Conservation (phyloP, 2,888 invertebrate genomes). For the Drosophila melanosoma region DNA sequence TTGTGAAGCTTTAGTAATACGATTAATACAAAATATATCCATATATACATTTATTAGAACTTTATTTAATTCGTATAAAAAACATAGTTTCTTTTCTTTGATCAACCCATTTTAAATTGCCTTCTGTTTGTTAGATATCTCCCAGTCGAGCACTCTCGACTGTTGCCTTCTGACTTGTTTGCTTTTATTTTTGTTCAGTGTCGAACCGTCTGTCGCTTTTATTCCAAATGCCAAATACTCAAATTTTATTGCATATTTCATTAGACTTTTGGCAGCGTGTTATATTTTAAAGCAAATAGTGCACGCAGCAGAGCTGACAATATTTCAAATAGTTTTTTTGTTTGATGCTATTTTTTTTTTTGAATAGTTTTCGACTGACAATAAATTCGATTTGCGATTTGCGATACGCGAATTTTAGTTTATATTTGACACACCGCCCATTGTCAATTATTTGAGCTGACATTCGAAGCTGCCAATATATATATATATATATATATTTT, state of each 20-base stretch:
- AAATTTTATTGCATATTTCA: slow-evolving; percentile 81
- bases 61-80: neutral
- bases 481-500: no score
- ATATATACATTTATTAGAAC: neutral
- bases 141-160: neutral
- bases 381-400: slow-evolving; percentile 77
- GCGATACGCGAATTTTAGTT: slow-evolving; percentile 43
- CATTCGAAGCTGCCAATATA: slow-evolving; percentile 28
- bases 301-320: slow-evolving; percentile 46
- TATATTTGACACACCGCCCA: neutral
- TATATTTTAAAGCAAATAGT: slow-evolving; percentile 63
- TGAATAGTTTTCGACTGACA: slow-evolving; percentile 71
- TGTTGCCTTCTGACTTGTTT: neutral
- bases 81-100: neutral
- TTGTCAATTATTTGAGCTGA: slow-evolving; percentile 23
- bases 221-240: slow-evolving; percentile 68
- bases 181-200: slow-evolving; percentile 22
- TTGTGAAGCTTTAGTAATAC: no score
- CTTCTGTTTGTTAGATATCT: neutral
- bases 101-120: neutral
- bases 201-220: slow-evolving; percentile 27
- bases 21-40: neutral
- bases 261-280: slow-evolving; percentile 72
- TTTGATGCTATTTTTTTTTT: slow-evolving; percentile 37
- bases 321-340: slow-evolving; percentile 73